Evolutionary conservation across 2,797 vertebrate genomes (phyloP), one percentile per base, ranked within the genome.

Genomic region (Clarias laeviceps): DNA sequence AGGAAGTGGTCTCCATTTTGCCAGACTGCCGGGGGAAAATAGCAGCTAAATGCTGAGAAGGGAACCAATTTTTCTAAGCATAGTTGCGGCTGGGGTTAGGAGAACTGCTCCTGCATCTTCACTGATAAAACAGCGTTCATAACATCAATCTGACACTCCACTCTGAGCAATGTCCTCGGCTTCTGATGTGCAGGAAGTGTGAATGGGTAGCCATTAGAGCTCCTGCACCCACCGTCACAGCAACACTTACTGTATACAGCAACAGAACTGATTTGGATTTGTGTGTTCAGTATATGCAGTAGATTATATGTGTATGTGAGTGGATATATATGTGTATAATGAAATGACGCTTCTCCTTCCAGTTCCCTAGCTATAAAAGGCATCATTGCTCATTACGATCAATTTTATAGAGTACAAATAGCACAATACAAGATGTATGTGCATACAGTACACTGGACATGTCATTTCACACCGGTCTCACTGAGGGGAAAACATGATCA

Each of bases 171-270:
- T 27, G 56, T 61, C 54, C 37, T 20, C 27, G 8, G 64, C 37
- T 70, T n/a, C 2, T 17, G 68, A 80, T 80, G 61, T 59, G 37
- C 80, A 77, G 72, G 61, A 77, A 74, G 37, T 24, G 56, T 82
- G 72, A 79, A 79, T 64, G 66, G 69, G 82, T 17, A 65, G 66
- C 40, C 82, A 87, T 83, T 83, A 87, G 29, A 73, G 76, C 57
- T 27, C 54, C 62, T 70, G 27, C 64, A 56, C 73, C 73, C 72
- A 82, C 84, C 32, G 14, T 37, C 78, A 66, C 70, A 14, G 12
- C 50, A 54, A 54, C 50, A 82, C 69, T 66, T 45, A 65, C 27
- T 14, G 50, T 54, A 54, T 54, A 86, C 24, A 76, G 61, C 68
- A 70, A 50, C 59, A 37, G n/a, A 54, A 82, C 32, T 37, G 20